A percentile compares a stretch with the other conserved stretches of the same genome.
phyloP scores from a whole-genome alignment of 2,113 vertebrate genomes.

The Ictidomys tridecemlineatus region DNA sequence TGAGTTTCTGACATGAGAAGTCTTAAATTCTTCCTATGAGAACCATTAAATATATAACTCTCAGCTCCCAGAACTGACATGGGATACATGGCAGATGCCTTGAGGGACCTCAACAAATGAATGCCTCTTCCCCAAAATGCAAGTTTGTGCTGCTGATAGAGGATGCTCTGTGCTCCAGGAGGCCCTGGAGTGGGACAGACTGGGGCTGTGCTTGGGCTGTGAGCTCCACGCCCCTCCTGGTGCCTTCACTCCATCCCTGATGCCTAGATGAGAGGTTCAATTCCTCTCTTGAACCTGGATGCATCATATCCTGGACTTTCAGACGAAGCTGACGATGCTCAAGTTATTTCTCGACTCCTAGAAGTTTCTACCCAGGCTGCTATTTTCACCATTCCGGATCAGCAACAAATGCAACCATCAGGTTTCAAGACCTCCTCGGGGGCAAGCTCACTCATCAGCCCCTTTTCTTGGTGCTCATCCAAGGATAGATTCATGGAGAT shows the following conservation, averaged over 20 bases:
- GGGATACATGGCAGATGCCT: neutral
- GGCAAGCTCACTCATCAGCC: neutral
- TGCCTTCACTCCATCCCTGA: too few species aligned
- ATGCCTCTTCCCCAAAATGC: rapidly evolving
- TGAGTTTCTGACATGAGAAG: too few species aligned
- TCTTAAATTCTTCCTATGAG: neutral
- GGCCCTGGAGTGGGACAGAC: neutral
- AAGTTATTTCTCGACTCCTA: neutral
- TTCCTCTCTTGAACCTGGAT: too few species aligned
- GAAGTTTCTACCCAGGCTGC: neutral
- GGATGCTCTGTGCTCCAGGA: neutral
- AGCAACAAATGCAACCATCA: neutral
- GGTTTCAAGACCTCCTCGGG: rapidly evolving
- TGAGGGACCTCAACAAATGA: neutral
- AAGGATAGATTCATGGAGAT: neutral
- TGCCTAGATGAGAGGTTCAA: neutral
- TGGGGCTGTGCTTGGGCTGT: rapidly evolving
- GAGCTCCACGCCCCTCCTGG: neutral
- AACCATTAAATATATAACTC: neutral
- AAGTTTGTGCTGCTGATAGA: too few species aligned
- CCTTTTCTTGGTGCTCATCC: neutral
- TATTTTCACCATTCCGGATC: neutral
- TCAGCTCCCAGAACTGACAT: neutral
- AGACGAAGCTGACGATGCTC: neutral
- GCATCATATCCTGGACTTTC: neutral